Percentiles rank a stretch among this genome's conserved stretches.
Conservation (phyloP, 2,113 vertebrate genomes). For the Dicentrarchus labrax region DNA sequence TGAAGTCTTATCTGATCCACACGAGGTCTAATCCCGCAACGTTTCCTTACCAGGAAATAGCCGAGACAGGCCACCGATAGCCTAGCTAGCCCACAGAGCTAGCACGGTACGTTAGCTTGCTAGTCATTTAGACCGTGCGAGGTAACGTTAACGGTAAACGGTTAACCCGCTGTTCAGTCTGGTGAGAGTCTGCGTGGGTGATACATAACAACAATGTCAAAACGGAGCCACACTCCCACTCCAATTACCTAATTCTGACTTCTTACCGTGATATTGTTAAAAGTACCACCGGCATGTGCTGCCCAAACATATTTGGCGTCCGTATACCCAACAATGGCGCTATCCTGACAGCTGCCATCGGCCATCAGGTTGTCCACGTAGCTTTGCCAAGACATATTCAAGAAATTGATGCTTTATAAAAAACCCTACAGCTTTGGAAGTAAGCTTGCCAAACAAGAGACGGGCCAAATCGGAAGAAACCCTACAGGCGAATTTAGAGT, state of each 20-base stretch:
- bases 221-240: neutral
- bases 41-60: slow-evolving; percentile 43
- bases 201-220: neutral
- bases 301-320: slow-evolving; percentile 96
- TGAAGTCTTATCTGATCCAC: slow-evolving; percentile 24
- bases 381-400: slow-evolving; percentile 93
- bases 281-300: slow-evolving; percentile 86
- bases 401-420: slow-evolving; percentile 67
- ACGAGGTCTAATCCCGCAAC: slow-evolving; percentile 67
- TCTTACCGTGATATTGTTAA: slow-evolving; percentile 92
- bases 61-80: slow-evolving; percentile 57
- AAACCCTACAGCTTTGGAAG: slow-evolving; percentile 44
- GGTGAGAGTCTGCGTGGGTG: slow-evolving; percentile 15
- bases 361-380: slow-evolving; percentile 96
- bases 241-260: fast-evolving
- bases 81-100: slow-evolving; percentile 50
- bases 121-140: slow-evolving; percentile 36
- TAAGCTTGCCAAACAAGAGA: slow-evolving; percentile 12
- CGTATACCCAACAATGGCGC: slow-evolving; percentile 94
- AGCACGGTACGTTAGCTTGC: slow-evolving; percentile 57
- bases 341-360: slow-evolving; percentile 95
- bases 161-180: slow-evolving; percentile 2
- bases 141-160: neutral
- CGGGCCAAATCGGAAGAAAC: slow-evolving; percentile 15
- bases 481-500: slow-evolving; percentile 42